These are phyloP conservation scores for Cirrhinus molitorella DNA, from an alignment of 2,797 vertebrate species.

Conservation along the genomic window DNA sequence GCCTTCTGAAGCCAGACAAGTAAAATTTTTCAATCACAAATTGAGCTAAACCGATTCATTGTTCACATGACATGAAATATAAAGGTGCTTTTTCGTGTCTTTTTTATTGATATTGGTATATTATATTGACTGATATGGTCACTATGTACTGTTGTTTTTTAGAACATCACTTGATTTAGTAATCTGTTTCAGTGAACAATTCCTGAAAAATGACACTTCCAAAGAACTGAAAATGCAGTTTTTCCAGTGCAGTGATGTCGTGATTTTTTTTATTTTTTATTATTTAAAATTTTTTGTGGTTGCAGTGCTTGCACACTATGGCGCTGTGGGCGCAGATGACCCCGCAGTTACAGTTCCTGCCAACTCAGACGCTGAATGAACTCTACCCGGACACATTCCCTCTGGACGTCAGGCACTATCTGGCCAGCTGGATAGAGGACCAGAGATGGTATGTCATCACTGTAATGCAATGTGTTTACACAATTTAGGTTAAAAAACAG, in stretches of 20 bases:
- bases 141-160: neutral
- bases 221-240: neutral
- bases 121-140: neutral
- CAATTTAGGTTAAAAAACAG: too few relatives aligned
- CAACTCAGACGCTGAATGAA: slow-evolving; percentile 66
- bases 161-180: neutral
- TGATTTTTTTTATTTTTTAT: neutral
- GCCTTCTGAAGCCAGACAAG: neutral
- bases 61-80: neutral
- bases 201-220: neutral
- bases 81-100: neutral
- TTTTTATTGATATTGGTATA: neutral
- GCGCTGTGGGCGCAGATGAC: slow-evolving; percentile 80
- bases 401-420: slow-evolving; percentile 79
- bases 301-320: slow-evolving; percentile 70
- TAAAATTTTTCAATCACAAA: neutral
- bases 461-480: too few relatives aligned
- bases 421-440: slow-evolving; percentile 80
- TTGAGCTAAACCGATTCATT: neutral
- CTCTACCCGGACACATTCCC: slow-evolving; percentile 78
- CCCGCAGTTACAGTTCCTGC: slow-evolving; percentile 69
- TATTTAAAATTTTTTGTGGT: too few relatives aligned
- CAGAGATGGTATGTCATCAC: slow-evolving; percentile 77
- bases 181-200: neutral
- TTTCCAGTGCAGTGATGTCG: neutral